These are phyloP conservation scores for Oconnorella tubifera DNA, from an alignment of 2,888 invertebrate genomes.

Conservation along the genomic window DNA sequence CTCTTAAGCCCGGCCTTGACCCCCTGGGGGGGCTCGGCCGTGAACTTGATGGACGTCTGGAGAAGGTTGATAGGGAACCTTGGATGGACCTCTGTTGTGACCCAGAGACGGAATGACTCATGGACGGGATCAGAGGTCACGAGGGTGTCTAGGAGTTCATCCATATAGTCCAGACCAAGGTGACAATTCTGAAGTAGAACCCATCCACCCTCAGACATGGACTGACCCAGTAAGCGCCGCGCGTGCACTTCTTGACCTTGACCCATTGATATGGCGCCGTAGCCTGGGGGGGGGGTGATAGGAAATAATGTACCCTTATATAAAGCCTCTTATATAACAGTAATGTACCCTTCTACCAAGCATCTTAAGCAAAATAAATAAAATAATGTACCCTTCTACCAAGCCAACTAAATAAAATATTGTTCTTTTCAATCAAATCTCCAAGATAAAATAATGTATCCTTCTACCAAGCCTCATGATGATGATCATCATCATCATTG, in stretches of 20 bases:
- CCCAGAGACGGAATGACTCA: slow-evolving; percentile 82
- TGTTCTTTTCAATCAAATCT: no score
- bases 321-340: no score
- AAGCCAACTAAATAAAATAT: no score
- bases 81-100: slow-evolving; percentile 84
- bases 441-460: no score
- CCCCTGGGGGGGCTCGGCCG: slow-evolving; percentile 95
- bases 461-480: no score
- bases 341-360: no score
- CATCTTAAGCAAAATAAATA: no score
- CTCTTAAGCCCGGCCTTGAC: slow-evolving; percentile 88
- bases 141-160: slow-evolving; percentile 84
- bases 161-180: slow-evolving; percentile 87
- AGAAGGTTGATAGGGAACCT: slow-evolving; percentile 83
- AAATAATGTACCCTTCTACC: no score
- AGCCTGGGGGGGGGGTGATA: no score
- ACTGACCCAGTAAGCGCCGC: slow-evolving; percentile 74
- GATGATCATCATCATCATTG: no score
- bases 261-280: slow-evolving; percentile 89
- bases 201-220: slow-evolving; percentile 81
- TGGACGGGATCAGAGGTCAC: slow-evolving; percentile 72
- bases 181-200: slow-evolving; percentile 93
- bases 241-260: slow-evolving; percentile 92
- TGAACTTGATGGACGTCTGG: slow-evolving; percentile 93
- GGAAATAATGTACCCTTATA: no score